Conservation (phyloP, 1,140 invertebrate species). For the Stegodyphus dumicola region DNA sequence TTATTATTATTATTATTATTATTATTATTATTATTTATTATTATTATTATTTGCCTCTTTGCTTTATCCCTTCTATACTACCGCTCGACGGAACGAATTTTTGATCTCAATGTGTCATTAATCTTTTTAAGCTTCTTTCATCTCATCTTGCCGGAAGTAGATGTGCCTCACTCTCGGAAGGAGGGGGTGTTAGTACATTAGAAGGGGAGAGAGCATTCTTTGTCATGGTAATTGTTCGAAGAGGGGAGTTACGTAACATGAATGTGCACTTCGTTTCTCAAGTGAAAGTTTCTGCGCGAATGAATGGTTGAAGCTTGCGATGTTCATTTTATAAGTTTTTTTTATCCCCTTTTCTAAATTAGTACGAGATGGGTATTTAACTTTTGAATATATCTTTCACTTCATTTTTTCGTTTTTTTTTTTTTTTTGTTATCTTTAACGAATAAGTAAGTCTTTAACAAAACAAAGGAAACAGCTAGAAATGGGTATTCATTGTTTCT, state of each 20-base stretch:
- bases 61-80: neutral
- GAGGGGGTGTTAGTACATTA: constrained; percentile 8
- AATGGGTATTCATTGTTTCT: too few species aligned
- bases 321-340: too few species aligned
- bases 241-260: constrained; percentile 15
- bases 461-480: too few species aligned
- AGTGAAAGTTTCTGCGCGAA: neutral
- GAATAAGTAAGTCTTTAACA: too few species aligned
- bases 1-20: neutral
- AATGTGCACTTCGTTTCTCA: constrained; percentile 8
- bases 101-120: constrained; percentile 38
- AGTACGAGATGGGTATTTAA: too few species aligned
- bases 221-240: constrained; percentile 37
- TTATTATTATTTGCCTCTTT: neutral
- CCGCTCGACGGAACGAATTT: constrained; percentile 1
- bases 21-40: constrained; percentile 9
- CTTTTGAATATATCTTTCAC: too few species aligned
- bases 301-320: neutral
- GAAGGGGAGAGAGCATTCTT: neutral
- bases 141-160: constrained; percentile 12
- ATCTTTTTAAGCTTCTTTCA: constrained; percentile 45
- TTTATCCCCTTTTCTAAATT: too few species aligned
- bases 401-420: too few species aligned
- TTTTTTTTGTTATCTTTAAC: too few species aligned
- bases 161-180: neutral